Percentiles rank a stretch among this genome's conserved stretches.
Evolutionary conservation across 2,888 invertebrate genomes (phyloP).

Genomic region (Sericinus montela): DNA sequence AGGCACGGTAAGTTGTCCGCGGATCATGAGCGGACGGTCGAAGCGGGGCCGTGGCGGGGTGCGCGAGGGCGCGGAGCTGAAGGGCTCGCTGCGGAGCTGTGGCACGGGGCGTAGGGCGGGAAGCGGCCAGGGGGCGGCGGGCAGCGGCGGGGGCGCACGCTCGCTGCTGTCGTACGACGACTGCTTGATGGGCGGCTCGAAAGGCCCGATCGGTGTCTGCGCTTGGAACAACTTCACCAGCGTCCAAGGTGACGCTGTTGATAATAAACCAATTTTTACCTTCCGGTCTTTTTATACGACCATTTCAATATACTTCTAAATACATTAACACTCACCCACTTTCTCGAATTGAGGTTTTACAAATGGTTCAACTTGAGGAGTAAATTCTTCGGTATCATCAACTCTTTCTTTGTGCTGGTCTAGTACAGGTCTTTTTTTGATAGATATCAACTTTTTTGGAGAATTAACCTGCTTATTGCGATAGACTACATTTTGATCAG

Average conservation of each 20-base stretch:
- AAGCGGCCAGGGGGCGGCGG: slow-evolving; percentile 5
- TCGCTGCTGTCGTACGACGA: slow-evolving; percentile 28
- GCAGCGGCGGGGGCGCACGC: slow-evolving; percentile 27
- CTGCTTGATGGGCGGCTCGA: slow-evolving; percentile 49
- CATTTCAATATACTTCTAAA: no score
- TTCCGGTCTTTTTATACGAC: no score
- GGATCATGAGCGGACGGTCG: slow-evolving; percentile 39
- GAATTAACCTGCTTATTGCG: not conserved
- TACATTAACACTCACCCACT: not conserved
- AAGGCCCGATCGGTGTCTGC: slow-evolving; percentile 39
- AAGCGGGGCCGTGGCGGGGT: slow-evolving; percentile 40
- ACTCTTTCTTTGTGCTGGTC: not conserved
- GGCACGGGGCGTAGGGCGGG: no score
- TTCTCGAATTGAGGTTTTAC: slow-evolving; percentile 4
- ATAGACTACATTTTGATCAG: no score
- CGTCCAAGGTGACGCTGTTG: slow-evolving; percentile 39
- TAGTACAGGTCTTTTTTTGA: not conserved
- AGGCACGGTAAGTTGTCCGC: slow-evolving; percentile 46
- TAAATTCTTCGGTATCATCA: not conserved
- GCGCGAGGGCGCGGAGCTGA: slow-evolving; percentile 10
- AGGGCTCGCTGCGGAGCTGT: not conserved
- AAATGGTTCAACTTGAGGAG: not conserved
- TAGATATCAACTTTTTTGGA: not conserved
- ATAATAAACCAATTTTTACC: not conserved
- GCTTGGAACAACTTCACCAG: slow-evolving; percentile 46